These are phyloP conservation scores for Cryptotis parvus DNA, from an alignment of 2,113 vertebrate genomes.

Conservation along the genomic window DNA sequence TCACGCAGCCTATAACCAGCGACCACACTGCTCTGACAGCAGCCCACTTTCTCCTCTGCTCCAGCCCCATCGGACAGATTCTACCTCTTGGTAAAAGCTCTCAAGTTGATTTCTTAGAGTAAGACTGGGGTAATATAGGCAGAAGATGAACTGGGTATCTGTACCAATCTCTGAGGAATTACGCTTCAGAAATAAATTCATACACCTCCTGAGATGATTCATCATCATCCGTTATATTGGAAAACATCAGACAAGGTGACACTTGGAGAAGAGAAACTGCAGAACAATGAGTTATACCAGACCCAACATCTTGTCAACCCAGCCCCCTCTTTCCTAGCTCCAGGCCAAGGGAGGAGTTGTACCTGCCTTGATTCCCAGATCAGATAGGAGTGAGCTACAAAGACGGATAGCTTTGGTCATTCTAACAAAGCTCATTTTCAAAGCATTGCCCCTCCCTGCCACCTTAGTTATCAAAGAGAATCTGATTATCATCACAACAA, in stretches of 20 bases:
- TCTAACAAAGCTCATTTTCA: conserved; percentile 55
- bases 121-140: neutral
- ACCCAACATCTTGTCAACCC: neutral
- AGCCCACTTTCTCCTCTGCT: neutral
- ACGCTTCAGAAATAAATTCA: conserved; percentile 19
- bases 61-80: neutral
- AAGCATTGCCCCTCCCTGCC: neutral
- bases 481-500: conserved; percentile 54
- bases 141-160: neutral
- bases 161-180: neutral
- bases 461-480: conserved; percentile 39
- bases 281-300: conserved; percentile 57
- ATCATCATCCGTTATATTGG: neutral
- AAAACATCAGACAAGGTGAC: neutral
- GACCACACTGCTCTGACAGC: neutral
- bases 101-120: neutral
- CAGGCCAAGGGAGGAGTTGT: neutral
- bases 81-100: neutral
- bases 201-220: neutral
- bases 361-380: conserved; percentile 11
- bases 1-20: neutral
- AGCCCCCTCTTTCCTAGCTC: conserved; percentile 12
- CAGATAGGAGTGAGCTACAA: conserved; percentile 39
- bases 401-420: conserved; percentile 46
- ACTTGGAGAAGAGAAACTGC: neutral